phyloP scores from a whole-genome alignment of 2,888 invertebrate genomes.

The Melipona beecheii region DNA sequence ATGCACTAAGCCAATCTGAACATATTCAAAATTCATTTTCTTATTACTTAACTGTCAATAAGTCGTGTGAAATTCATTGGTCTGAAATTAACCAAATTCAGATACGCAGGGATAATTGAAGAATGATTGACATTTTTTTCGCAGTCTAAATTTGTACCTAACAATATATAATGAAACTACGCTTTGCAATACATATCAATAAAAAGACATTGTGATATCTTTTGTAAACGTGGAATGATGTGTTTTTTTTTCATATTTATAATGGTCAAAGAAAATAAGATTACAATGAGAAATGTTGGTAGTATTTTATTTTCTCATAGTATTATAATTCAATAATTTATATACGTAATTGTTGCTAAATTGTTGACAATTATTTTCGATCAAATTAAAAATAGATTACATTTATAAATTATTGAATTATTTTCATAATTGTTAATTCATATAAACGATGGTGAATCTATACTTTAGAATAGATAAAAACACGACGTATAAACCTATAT shows the following conservation, averaged over 20 bases:
- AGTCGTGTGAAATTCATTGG: too few species aligned
- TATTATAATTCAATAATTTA: conserved; percentile 5
- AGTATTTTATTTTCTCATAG: neutral
- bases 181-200: conserved; percentile 50
- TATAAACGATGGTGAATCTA: too few species aligned
- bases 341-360: conserved; percentile 18
- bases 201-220: conserved; percentile 48
- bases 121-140: conserved; percentile 44
- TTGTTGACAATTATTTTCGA: conserved; percentile 22
- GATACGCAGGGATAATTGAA: conserved; percentile 17
- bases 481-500: too few species aligned
- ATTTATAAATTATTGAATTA: conserved; percentile 17
- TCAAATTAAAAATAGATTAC: conserved; percentile 30
- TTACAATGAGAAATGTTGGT: neutral
- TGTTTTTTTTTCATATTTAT: conserved; percentile 3
- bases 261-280: neutral
- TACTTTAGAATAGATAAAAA: too few species aligned
- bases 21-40: too few species aligned
- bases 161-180: conserved; percentile 54
- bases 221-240: conserved; percentile 47
- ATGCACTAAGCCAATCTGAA: too few species aligned
- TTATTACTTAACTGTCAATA: too few species aligned
- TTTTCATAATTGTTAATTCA: neutral
- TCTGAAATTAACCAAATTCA: too few species aligned
- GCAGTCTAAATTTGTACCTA: conserved; percentile 53